A percentile compares a stretch with the other conserved stretches of the same genome.
Conservation (phyloP, 2,888 invertebrate species). For the Nomada lathburiana region DNA sequence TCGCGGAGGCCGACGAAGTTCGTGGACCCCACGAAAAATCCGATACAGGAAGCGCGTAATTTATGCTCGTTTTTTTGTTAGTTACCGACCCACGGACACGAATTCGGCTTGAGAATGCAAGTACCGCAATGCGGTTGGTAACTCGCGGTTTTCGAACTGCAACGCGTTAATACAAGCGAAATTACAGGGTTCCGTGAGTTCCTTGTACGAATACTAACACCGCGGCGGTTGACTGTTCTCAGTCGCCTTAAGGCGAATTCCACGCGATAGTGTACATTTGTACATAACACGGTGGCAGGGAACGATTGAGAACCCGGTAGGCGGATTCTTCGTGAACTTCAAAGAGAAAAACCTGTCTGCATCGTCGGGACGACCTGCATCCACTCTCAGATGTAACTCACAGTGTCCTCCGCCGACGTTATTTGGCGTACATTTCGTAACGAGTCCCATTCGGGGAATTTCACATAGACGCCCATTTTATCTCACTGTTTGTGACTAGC, state of each 20-base stretch:
- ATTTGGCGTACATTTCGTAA: constrained; percentile 43
- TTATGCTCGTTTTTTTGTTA: constrained; percentile 36
- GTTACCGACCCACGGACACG: constrained; percentile 27
- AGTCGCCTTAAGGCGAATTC: constrained; percentile 3
- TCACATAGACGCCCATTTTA: constrained; percentile 45
- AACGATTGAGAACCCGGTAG: constrained; percentile 71
- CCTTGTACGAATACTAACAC: constrained; percentile 48
- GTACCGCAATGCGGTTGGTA: constrained; percentile 51
- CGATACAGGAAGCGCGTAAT: constrained; percentile 48
- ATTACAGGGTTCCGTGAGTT: constrained; percentile 56
- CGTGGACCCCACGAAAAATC: constrained; percentile 38
- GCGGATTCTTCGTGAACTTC: constrained; percentile 56
- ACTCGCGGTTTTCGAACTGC: constrained; percentile 38
- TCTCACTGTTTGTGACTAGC: constrained; percentile 29
- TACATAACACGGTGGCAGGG: not conserved
- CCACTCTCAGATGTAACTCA: constrained; percentile 56
- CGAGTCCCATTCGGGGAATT: constrained; percentile 42
- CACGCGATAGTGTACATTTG: too few relatives aligned
- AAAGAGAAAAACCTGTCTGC: constrained; percentile 72
- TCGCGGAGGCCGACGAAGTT: constrained; percentile 16
- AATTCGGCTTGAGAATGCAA: constrained; percentile 15
- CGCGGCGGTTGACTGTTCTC: constrained; percentile 54
- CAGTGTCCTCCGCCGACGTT: constrained; percentile 48
- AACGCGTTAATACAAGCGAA: constrained; percentile 55
- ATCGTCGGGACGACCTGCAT: constrained; percentile 69